Evolutionary conservation across 2,113 vertebrate genomes (phyloP).

Genomic region (Cisticola juncidis): DNA sequence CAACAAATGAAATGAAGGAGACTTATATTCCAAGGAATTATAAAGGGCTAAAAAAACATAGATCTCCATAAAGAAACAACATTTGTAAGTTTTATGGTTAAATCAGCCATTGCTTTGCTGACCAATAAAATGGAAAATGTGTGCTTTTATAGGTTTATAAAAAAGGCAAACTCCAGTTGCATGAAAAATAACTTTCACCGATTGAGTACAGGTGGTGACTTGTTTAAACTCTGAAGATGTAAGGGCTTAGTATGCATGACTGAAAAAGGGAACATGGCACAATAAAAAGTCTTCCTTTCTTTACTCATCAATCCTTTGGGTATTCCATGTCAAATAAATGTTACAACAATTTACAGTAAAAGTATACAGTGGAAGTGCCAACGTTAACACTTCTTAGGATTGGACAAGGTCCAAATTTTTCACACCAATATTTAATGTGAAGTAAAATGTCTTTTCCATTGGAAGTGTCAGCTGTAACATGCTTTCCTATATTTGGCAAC

Average conservation of each 20-base stretch:
- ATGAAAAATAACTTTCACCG: conserved; percentile 83
- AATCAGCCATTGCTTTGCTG: conserved; percentile 76
- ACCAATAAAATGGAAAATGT: conserved; percentile 85
- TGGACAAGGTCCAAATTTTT: conserved; percentile 85
- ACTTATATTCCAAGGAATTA: conserved; percentile 62
- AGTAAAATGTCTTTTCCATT: conserved; percentile 86
- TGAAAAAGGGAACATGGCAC: conserved; percentile 90
- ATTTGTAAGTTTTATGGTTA: conserved; percentile 77
- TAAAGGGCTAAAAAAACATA: conserved; percentile 67
- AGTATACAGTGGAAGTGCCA: conserved; percentile 92
- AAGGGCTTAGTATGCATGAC: conserved; percentile 86
- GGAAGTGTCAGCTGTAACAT: conserved; percentile 83
- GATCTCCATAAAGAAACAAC: conserved; percentile 73
- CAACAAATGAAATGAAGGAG: conserved; percentile 52
- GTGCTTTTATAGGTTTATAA: conserved; percentile 84
- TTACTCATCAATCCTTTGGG: conserved; percentile 86
- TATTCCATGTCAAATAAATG: conserved; percentile 92
- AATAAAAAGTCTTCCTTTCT: conserved; percentile 85
- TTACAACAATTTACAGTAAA: conserved; percentile 91
- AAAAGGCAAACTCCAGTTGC: conserved; percentile 79
- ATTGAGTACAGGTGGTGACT: conserved; percentile 85
- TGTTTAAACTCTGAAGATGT: conserved; percentile 84
- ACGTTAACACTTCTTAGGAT: conserved; percentile 90
- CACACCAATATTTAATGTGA: conserved; percentile 88
- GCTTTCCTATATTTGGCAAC: conserved; percentile 93